These are phyloP conservation scores for Pluvialis apricaria DNA, from an alignment of 2,113 vertebrate genomes.

Conservation along the genomic window DNA sequence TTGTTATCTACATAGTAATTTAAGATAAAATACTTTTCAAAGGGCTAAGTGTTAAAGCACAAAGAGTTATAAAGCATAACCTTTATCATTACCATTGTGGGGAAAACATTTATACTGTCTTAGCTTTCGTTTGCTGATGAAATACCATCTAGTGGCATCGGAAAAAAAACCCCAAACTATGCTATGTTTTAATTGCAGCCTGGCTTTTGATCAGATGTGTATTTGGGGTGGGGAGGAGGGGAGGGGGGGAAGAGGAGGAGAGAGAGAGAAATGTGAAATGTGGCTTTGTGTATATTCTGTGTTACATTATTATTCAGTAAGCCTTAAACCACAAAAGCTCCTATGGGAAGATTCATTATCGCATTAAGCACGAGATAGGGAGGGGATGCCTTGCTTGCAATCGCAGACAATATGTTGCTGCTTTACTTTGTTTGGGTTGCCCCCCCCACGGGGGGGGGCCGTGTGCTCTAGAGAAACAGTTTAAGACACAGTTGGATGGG, in stretches of 20 bases:
- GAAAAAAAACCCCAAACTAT: background rate
- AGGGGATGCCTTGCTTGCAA: slow-evolving; percentile 66
- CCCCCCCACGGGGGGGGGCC: background rate
- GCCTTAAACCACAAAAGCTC: slow-evolving; percentile 63
- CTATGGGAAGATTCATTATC: slow-evolving; percentile 54
- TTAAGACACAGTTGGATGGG: slow-evolving; percentile 34
- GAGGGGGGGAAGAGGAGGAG: no score
- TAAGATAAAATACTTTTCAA: background rate
- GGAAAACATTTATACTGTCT: background rate
- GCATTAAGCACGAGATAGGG: slow-evolving; percentile 51
- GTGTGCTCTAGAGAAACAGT: slow-evolving; percentile 46
- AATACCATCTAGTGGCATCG: background rate
- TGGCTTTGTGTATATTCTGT: slow-evolving; percentile 44
- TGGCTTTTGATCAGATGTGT: slow-evolving; percentile 36
- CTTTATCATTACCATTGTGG: background rate
- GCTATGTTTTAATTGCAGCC: slow-evolving; percentile 54
- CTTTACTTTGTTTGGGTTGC: slow-evolving; percentile 50
- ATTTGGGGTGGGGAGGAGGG: background rate
- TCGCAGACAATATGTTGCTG: slow-evolving; percentile 28
- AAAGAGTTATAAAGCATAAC: background rate
- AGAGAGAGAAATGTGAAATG: slow-evolving; percentile 29
- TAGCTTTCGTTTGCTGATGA: background rate
- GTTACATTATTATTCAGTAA: background rate
- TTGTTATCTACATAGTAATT: background rate
- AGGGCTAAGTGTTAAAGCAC: background rate